Evolutionary conservation across 2,797 vertebrate genomes (phyloP).

Genomic region (Falco naumanni): DNA sequence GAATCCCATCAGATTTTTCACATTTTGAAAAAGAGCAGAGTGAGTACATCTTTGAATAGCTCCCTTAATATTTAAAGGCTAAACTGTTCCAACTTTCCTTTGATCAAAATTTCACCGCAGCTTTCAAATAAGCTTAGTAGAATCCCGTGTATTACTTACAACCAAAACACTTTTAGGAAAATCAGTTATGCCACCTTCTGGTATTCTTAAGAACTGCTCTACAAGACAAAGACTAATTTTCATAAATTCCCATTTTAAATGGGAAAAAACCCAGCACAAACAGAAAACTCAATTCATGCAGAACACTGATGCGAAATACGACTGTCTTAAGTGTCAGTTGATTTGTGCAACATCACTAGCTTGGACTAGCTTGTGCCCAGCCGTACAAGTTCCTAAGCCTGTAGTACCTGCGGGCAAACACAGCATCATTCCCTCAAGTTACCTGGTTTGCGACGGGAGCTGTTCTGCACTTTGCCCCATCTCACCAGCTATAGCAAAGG

Average conservation of each 20-base stretch:
- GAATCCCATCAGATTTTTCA: background rate
- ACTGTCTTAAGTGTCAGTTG: background rate
- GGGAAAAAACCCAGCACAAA: rapidly evolving
- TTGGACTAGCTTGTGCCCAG: background rate
- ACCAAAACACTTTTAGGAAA: slow-evolving; percentile 11
- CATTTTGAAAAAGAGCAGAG: background rate
- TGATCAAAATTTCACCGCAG: background rate
- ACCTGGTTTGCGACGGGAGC: background rate
- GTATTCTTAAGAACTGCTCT: slow-evolving; percentile 56
- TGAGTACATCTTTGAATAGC: background rate
- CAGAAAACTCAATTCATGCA: background rate
- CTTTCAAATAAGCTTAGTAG: background rate
- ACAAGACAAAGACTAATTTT: background rate
- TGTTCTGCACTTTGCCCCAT: background rate
- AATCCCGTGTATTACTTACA: background rate
- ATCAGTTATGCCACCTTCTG: slow-evolving; percentile 79
- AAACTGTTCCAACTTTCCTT: background rate
- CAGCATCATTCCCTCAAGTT: background rate
- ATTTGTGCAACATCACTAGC: background rate
- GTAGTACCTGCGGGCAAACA: background rate
- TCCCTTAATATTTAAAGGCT: background rate
- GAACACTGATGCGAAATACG: background rate
- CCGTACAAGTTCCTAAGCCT: background rate
- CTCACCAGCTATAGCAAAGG: background rate
- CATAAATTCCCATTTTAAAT: background rate